Evolutionary conservation across 1,140 invertebrate genomes (phyloP), one percentile per base, ranked within the genome.

Genomic region (Macrocentrus cingulum): DNA sequence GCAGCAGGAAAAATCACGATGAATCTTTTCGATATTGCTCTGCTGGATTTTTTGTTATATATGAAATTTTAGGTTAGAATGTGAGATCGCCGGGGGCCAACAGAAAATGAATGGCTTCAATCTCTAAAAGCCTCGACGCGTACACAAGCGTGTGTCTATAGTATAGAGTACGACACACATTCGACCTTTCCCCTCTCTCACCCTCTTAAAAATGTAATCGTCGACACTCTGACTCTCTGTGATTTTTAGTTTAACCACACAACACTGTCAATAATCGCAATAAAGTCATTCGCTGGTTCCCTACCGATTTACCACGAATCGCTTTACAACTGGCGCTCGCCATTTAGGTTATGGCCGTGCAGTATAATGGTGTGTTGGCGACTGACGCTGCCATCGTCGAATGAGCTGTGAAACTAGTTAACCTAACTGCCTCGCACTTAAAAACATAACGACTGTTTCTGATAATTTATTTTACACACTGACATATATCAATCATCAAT

Each of bases 381-480:
- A 42, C 22, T 51, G 69, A 50, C 22, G 39, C 62, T 59, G 66
- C 73, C 71, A 73, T 66, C 59, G 60, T 29, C 63, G 56, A 59
- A 65, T 61, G 51, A 56, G 32, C 50, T 20, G 32, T 52, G 62
- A 73, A 72, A 75, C 77, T 78, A 77, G 77, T 80, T 80, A 80
- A 64, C 70, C 71, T 76, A 78, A 80, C 72, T 77, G 72, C 71
- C 68, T 70, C 71, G 74, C 69, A 76, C 79, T 76, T n/a, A n/a
- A n/a, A 75, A 80, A 79, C 76, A 66, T 62, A 50, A 51, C 66
- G 69, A 67, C 63, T 49, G 62, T 67, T 62, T 68, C 75, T 72
- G 60, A 65, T 65, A 67, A 75, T 78, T 77, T 76, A 76, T 77
- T 78, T 75, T 76, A 72, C 51, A 68, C 55, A 62, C 63, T 51